These are phyloP conservation scores for Phymorhynchus buccinoides DNA, from an alignment of 1,140 invertebrate species.

Conservation along the genomic window DNA sequence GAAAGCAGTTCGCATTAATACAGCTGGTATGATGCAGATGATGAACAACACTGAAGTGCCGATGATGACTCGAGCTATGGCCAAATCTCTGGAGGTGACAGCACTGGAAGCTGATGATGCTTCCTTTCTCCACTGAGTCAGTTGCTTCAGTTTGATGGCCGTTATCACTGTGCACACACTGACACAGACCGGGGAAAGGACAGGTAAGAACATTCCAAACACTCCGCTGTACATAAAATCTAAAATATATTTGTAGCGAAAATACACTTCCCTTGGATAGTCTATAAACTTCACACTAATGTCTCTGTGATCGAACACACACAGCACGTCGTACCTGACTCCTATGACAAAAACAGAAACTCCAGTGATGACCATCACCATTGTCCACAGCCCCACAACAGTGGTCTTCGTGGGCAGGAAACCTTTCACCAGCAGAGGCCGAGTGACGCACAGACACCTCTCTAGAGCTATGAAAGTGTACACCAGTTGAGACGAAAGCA, in stretches of 20 bases:
- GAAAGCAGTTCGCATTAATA: background rate
- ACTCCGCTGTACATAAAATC: background rate
- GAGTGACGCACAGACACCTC: background rate
- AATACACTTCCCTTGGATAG: background rate
- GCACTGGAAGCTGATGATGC: background rate
- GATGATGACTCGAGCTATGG: background rate
- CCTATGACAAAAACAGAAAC: background rate
- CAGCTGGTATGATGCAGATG: background rate
- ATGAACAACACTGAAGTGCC: slow-evolving; percentile 7
- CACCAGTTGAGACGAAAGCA: background rate
- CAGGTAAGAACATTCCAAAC: background rate
- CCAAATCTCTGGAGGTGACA: background rate
- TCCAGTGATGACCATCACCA: background rate
- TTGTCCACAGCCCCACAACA: background rate
- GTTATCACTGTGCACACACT: background rate
- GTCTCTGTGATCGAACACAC: background rate
- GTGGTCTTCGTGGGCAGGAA: background rate
- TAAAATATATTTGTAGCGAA: background rate
- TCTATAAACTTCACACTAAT: background rate
- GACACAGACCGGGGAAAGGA: background rate
- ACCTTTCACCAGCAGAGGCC: background rate
- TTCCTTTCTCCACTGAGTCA: slow-evolving; percentile 1
- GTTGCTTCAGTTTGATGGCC: background rate
- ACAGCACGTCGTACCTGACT: background rate
- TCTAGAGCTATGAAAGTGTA: background rate